A percentile compares a stretch with the other conserved stretches of the same genome.
phyloP scores from a whole-genome alignment of 1,140 invertebrate species.

The Eupeodes corollae region DNA sequence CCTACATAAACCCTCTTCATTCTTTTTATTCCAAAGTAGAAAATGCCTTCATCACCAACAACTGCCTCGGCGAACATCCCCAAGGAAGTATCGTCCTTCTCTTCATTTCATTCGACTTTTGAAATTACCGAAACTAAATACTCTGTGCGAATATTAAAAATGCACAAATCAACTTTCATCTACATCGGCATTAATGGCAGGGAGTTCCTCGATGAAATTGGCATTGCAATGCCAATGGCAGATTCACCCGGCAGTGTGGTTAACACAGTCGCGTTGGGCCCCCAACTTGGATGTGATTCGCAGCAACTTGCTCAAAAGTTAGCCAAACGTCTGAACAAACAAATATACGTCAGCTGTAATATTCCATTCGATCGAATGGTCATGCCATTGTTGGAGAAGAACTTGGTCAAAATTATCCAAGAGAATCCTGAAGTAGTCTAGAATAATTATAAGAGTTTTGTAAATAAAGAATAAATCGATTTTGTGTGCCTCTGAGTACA shows the following conservation, averaged over 20 bases:
- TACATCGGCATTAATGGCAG: slow-evolving; percentile 19
- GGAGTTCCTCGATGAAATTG: slow-evolving; percentile 18
- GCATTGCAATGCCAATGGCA: slow-evolving; percentile 14
- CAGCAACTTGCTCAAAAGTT: slow-evolving; percentile 18
- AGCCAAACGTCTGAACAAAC: slow-evolving; percentile 19
- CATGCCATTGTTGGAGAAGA: slow-evolving; percentile 15
- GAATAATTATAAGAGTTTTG: neutral
- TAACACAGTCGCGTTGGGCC: slow-evolving; percentile 16
- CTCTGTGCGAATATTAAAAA: slow-evolving; percentile 20
- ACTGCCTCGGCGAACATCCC: neutral
- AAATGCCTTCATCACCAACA: neutral
- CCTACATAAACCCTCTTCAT: too few species aligned
- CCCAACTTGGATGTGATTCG: slow-evolving; percentile 15
- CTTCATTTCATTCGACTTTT: slow-evolving; percentile 9
- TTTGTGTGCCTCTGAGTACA: too few species aligned
- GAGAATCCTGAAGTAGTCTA: slow-evolving; percentile 19
- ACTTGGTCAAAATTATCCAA: slow-evolving; percentile 21
- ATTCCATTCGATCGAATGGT: slow-evolving; percentile 13
- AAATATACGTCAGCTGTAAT: slow-evolving; percentile 26
- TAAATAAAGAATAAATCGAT: neutral
- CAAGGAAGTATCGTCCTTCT: slow-evolving; percentile 4
- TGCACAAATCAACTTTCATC: slow-evolving; percentile 22
- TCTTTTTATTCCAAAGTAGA: neutral
- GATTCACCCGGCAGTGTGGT: slow-evolving; percentile 8
- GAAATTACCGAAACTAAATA: slow-evolving; percentile 10